phyloP scores from a whole-genome alignment of 2,888 invertebrate genomes.

The Drosophila kambysellisi region DNA sequence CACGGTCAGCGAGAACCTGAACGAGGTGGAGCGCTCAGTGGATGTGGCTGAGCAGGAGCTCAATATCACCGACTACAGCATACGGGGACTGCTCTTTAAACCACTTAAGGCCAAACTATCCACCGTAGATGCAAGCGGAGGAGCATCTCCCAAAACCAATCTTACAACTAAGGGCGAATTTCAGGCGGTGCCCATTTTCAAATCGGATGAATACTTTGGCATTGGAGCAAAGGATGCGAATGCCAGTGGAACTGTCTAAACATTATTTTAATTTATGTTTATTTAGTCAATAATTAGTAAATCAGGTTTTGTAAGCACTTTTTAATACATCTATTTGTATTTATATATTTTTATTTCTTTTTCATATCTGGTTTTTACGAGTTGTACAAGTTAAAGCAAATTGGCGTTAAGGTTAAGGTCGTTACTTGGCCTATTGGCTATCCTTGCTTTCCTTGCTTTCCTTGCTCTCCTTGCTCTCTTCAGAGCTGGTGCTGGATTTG shows the following conservation, averaged over 20 bases:
- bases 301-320: conserved; percentile 34
- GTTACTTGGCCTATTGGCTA: conserved; percentile 11
- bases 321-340: conserved; percentile 21
- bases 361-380: conserved; percentile 13
- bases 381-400: conserved; percentile 21
- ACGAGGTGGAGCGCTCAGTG: conserved; percentile 86
- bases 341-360: conserved; percentile 32
- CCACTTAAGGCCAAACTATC: conserved; percentile 86
- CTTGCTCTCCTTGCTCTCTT: conserved; percentile 51
- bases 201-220: conserved; percentile 82
- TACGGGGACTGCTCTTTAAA: conserved; percentile 87
- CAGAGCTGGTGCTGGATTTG: conserved; percentile 38
- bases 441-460: conserved; percentile 13
- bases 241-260: not conserved
- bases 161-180: conserved; percentile 78
- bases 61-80: conserved; percentile 87
- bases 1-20: conserved; percentile 86
- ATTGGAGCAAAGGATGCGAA: not conserved
- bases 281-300: conserved; percentile 31
- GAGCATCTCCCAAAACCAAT: conserved; percentile 56
- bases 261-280: not conserved
- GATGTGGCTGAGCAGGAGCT: conserved; percentile 88
- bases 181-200: conserved; percentile 82
- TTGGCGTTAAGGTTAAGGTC: conserved; percentile 3
- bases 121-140: conserved; percentile 30